These are phyloP conservation scores for Tolypeutes matacus DNA, from an alignment of 2,797 vertebrate species.

Conservation along the genomic window DNA sequence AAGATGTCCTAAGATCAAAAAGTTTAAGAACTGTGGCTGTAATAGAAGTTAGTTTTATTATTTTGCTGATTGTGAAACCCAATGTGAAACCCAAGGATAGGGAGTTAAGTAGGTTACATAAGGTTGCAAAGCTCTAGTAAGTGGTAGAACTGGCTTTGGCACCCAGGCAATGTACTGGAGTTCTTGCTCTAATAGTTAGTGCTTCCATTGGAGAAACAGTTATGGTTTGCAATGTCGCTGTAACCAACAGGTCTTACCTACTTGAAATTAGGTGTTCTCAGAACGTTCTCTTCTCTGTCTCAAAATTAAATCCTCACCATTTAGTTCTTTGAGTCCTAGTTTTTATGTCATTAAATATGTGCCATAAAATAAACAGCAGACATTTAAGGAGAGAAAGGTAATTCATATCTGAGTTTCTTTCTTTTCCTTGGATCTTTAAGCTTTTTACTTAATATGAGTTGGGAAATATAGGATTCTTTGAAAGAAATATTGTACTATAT, in stretches of 20 bases:
- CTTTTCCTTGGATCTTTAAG: neutral
- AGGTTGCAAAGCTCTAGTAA: neutral
- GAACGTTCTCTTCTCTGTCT: neutral
- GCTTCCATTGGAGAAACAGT: neutral
- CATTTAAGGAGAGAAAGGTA: neutral
- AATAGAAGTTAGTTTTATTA: neutral
- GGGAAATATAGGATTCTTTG: slow-evolving; percentile 11
- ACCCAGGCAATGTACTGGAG: neutral
- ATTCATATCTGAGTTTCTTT: neutral
- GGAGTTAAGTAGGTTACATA: neutral
- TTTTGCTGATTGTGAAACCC: neutral
- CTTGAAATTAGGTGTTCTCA: neutral
- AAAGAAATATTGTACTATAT: slow-evolving; percentile 45
- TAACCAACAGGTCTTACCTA: neutral
- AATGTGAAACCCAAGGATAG: neutral
- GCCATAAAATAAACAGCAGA: neutral
- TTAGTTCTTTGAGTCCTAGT: neutral
- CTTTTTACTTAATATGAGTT: neutral
- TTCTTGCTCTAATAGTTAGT: neutral
- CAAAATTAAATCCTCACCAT: neutral
- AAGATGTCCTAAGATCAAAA: neutral
- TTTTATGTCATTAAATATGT: neutral
- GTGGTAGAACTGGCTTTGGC: neutral
- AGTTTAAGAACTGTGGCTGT: neutral
- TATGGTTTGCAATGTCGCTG: neutral